Percentiles rank a stretch among this genome's conserved stretches.
Evolutionary conservation across 2,113 vertebrate species (phyloP).

Genomic region (Bufo bufo): DNA sequence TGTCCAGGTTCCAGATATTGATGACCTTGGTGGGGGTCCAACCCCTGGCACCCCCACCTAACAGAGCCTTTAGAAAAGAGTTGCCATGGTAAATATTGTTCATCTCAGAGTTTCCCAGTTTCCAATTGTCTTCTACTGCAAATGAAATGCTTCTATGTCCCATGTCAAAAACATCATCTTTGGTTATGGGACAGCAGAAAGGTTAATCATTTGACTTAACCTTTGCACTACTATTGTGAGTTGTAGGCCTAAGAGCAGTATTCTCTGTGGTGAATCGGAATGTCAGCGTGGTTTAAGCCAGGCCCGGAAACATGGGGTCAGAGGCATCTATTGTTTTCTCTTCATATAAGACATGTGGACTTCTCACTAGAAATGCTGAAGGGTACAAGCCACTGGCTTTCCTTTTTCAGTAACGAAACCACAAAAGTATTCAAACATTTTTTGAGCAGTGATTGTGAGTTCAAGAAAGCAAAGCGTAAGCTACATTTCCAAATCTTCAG

Average conservation of each 20-base stretch:
- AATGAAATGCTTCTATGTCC: neutral
- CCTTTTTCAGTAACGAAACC: neutral
- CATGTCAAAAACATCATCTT: neutral
- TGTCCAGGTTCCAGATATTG: no score
- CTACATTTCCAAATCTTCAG: neutral
- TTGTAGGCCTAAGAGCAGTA: neutral
- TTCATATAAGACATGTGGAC: neutral
- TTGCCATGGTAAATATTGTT: no score
- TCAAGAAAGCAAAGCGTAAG: neutral
- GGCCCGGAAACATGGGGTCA: neutral
- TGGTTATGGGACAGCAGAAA: neutral
- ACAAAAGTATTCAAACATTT: neutral
- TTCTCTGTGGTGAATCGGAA: neutral
- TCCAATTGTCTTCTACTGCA: neutral
- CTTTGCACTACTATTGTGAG: constrained; percentile 18
- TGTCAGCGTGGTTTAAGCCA: neutral
- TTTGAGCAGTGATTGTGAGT: accelerated
- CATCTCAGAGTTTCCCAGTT: no score
- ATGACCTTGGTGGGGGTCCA: no score
- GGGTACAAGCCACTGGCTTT: neutral
- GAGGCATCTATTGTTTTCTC: neutral
- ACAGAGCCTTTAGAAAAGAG: no score
- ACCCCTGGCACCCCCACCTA: no score
- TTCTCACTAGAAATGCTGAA: neutral
- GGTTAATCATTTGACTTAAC: constrained; percentile 17